A percentile compares a stretch with the other conserved stretches of the same genome.
Conservation (phyloP, 2,113 vertebrate genomes). For the human (Homo sapiens) region GRCh38 chr1:36981001-36981500, state of each 20-base stretch:
- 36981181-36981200: neutral
- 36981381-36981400: neutral
- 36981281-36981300: neutral
- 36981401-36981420: neutral
- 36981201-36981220: neutral
- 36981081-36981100: neutral
- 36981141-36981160: neutral
- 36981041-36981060: neutral
- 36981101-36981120: neutral
- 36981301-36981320: neutral
- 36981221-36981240: neutral
- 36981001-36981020: neutral
- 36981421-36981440: neutral
- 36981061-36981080: neutral
- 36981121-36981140: neutral
- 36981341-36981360: rapidly evolving
- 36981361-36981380: neutral
- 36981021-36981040: neutral
- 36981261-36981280: neutral
- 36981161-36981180: neutral
- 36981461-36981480: neutral
- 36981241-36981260: neutral
- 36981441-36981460: neutral
- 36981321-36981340: neutral
- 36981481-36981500: neutral